A percentile compares a stretch with the other conserved stretches of the same genome.
phyloP scores from a whole-genome alignment of 2,888 invertebrate species.

The Orthosia gothica region DNA sequence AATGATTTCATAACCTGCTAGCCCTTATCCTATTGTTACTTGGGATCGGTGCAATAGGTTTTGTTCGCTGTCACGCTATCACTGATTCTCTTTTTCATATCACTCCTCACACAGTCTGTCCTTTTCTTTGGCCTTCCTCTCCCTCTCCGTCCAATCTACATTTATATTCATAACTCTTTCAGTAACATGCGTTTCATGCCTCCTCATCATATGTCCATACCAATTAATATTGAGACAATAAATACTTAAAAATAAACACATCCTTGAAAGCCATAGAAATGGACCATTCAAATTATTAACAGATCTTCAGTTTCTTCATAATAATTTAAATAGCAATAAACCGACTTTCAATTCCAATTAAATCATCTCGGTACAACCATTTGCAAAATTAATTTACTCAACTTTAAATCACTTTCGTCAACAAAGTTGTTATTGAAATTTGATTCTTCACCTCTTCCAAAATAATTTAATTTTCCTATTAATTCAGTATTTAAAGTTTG shows the following conservation, averaged over 20 bases:
- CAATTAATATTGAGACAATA: no score
- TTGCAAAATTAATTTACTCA: conserved; percentile 22
- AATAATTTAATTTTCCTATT: conserved; percentile 26
- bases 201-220: no score
- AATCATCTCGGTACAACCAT: background rate
- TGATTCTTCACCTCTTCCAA: conserved; percentile 5
- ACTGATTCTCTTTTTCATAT: no score
- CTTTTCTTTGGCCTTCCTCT: no score
- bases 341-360: background rate
- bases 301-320: background rate
- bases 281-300: background rate
- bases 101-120: no score
- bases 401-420: conserved; percentile 23
- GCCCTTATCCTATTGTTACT: no score
- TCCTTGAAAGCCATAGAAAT: conserved; percentile 9
- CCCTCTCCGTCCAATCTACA: no score
- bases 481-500: conserved; percentile 27
- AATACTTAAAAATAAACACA: background rate
- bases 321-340: conserved; percentile 1
- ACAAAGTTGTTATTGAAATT: conserved; percentile 29
- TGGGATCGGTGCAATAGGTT: no score
- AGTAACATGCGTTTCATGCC: no score
- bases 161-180: no score
- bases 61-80: no score
- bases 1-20: no score